These are phyloP conservation scores for Lepus oiostolus DNA, from an alignment of 2,797 vertebrate species.

Conservation along the genomic window DNA sequence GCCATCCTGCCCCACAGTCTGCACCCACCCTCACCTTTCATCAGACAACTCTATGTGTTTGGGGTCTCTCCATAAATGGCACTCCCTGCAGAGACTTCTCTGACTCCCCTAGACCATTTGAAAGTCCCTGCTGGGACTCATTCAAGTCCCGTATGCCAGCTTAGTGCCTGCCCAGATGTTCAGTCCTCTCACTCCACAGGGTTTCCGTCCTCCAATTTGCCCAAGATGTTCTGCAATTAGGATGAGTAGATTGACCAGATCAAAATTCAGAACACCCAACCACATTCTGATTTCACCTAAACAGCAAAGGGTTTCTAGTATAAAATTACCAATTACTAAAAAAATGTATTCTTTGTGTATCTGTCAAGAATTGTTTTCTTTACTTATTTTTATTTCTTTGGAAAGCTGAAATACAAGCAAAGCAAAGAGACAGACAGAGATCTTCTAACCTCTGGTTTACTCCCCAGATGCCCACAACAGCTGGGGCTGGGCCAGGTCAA, in stretches of 20 bases:
- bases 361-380: too few relatives aligned
- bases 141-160: neutral
- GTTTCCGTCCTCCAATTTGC: neutral
- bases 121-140: neutral
- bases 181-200: neutral
- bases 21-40: neutral
- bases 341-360: too few relatives aligned
- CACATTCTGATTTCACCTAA: conserved; percentile 1
- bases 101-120: neutral
- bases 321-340: neutral
- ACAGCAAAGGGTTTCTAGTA: neutral
- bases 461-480: too few relatives aligned
- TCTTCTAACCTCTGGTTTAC: too few relatives aligned
- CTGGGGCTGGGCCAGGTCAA: too few relatives aligned
- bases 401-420: too few relatives aligned
- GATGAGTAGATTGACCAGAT: neutral
- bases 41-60: too few relatives aligned
- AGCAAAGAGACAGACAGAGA: too few relatives aligned
- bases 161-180: neutral
- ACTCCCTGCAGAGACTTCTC: neutral
- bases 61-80: neutral
- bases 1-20: neutral
- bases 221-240: neutral
- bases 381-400: too few relatives aligned
- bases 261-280: neutral